Base-by-base conservation (phyloP, 1,140 invertebrate species). In the Helicoverpa zea region DNA sequence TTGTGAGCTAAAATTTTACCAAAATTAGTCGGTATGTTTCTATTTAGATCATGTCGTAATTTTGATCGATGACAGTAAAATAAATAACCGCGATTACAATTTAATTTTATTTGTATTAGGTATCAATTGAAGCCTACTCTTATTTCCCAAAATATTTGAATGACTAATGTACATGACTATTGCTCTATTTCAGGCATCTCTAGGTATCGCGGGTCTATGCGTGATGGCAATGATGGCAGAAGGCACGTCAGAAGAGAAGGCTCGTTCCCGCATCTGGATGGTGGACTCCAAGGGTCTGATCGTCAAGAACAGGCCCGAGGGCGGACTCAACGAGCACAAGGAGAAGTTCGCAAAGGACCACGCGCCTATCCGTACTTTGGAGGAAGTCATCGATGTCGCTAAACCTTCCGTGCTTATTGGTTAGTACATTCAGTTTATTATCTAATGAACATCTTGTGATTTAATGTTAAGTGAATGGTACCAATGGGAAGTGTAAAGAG, bases 401-500 rank as follows among this genome's bases (percentile, higher is more conserved):
- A 98, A 98, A 89, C 99, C 99, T 0, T 97, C 97, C 7, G 97
- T 98, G 11, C 95, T 99, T 14, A 98, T 99, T 84, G 98, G 98
- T 97, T 84, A 93, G 88, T 86, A 66, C 16, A 59, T 12, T 4
- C 14, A 49, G 63, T 66, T 1, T 66, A 7, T 43, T 9, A 43
- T 7, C 9, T 43, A 43, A 43, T 5, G 7, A 5, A 23, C 1
- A 23, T 23, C 0, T 1, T 23, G 23, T 23, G 23, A 23, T 23
- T 23, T 23, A 23, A n/a, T n/a, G n/a, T n/a, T n/a, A n/a, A n/a
- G n/a, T n/a, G n/a, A n/a, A n/a, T n/a, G n/a, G n/a, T n/a, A n/a
- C n/a, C n/a, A n/a, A n/a, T n/a, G n/a, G n/a, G n/a, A n/a, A n/a
- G n/a, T n/a, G n/a, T n/a, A n/a, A n/a, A n/a, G n/a, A n/a, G n/a